Base-by-base conservation (phyloP, 2,113 vertebrate genomes). In the Anoura caudifer region DNA sequence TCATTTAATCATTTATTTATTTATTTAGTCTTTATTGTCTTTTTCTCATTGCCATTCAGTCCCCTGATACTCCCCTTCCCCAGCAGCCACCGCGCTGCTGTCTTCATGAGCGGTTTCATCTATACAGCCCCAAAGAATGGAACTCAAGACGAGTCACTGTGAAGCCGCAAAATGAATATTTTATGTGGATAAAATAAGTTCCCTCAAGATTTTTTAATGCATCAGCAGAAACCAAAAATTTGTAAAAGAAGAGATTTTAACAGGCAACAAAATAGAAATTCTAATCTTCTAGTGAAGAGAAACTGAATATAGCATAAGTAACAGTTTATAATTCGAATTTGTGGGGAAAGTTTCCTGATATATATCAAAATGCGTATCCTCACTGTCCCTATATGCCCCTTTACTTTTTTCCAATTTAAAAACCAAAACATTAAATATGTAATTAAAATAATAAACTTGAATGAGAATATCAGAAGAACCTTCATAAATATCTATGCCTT, bases 391-490 rank as follows among this genome's bases (percentile, higher is more conserved):
- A 52, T 61, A 79, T 70, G 45, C 22, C 72, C 75, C 22, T 19
- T 90, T 80, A 70, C 19, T 91, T 96, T 96, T 96, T 93, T 77
- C 87, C 38, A 73, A 89, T 91, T 90, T 76, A 54, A 90, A 96
- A 56, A 54, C 4, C 4, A 83, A 65, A 91, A 24, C 72, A 76
- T 41, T 79, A 19, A 90, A 96, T 79, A 86, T 38, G 7, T 38
- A 77, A 54, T 79, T 83, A 91, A n/a, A 87, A 83, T 26, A 14
- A 97, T 83, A n/a, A 56, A 85, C 79, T 89, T 95, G 90, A 22
- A 7, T 84, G 13, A 95, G 84, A 43, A 90, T 97, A 96, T 52
- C 0, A 26, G 36, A 94, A 83, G 20, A 90, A 0, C 94, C 8
- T 93, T 96, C 56, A 95, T 73, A 94, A 97, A 89, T 88, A 63